A percentile compares a stretch with the other conserved stretches of the same genome.
These are phyloP conservation scores for Oasisia sp. DNA, from an alignment of 2,888 invertebrate species.

Conservation along the genomic window DNA sequence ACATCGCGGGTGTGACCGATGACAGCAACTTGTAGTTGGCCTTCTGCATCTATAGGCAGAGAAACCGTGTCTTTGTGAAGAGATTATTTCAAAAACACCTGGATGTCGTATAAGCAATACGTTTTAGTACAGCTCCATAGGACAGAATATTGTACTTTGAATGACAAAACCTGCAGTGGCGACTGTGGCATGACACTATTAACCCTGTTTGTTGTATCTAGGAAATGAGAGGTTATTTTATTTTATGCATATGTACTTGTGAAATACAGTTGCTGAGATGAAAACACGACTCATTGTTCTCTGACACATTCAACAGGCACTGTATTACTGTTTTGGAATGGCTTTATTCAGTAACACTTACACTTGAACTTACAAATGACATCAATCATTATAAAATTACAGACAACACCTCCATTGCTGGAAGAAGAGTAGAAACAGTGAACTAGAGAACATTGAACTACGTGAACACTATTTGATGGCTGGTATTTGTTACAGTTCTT, in stretches of 20 bases:
- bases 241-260: constrained; percentile 17
- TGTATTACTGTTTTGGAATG: neutral
- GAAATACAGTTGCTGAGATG: constrained; percentile 9
- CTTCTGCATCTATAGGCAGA: neutral
- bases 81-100: neutral
- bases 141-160: neutral
- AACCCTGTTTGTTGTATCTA: neutral
- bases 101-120: constrained; percentile 6
- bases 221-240: neutral
- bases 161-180: neutral
- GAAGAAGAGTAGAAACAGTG: neutral
- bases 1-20: neutral
- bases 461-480: neutral
- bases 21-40: neutral
- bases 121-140: constrained; percentile 17
- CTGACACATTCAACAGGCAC: neutral
- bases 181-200: neutral
- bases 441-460: neutral
- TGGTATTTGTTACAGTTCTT: constrained; percentile 37
- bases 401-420: neutral
- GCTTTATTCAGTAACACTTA: neutral
- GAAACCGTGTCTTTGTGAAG: neutral
- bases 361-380: neutral
- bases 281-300: neutral
- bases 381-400: neutral